A percentile compares a stretch with the other conserved stretches of the same genome.
phyloP scores from a whole-genome alignment of 1,140 invertebrate species.

The Panagrolaimus sp. region DNA sequence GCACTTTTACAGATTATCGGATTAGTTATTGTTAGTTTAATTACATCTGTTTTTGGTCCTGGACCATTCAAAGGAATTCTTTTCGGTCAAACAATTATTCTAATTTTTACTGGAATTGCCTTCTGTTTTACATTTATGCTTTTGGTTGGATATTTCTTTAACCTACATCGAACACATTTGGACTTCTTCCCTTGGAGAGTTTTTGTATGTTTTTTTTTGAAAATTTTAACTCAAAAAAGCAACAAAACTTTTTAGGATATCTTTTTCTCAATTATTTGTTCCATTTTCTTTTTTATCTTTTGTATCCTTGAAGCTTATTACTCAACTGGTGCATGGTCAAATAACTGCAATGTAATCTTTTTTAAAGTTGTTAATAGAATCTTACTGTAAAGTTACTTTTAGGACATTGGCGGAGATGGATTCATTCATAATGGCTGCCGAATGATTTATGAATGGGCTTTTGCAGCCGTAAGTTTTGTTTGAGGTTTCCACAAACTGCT shows the following conservation, averaged over 20 bases:
- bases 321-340: slow-evolving; percentile 54
- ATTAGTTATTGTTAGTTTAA: slow-evolving; percentile 50
- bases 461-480: slow-evolving; percentile 49
- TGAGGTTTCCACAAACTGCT: slow-evolving; percentile 14
- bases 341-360: slow-evolving; percentile 58
- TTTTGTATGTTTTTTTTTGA: slow-evolving; percentile 25
- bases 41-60: slow-evolving; percentile 52
- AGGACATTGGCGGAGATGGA: slow-evolving; percentile 36
- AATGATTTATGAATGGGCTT: slow-evolving; percentile 55
- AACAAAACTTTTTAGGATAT: slow-evolving; percentile 40
- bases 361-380: slow-evolving; percentile 35
- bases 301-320: slow-evolving; percentile 54
- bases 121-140: slow-evolving; percentile 56
- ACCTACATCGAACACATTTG: slow-evolving; percentile 46
- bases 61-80: slow-evolving; percentile 58
- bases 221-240: slow-evolving; percentile 21
- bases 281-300: slow-evolving; percentile 46
- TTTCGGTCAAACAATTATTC: slow-evolving; percentile 54
- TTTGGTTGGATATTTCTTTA: slow-evolving; percentile 52
- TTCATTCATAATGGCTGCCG: slow-evolving; percentile 57
- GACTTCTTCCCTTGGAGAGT: slow-evolving; percentile 52
- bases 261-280: slow-evolving; percentile 35
- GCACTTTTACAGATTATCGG: slow-evolving; percentile 48
- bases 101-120: slow-evolving; percentile 45
- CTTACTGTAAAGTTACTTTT: neutral